Conservation (phyloP, 2,113 vertebrate genomes). For the Chaenogobius annularis region DNA sequence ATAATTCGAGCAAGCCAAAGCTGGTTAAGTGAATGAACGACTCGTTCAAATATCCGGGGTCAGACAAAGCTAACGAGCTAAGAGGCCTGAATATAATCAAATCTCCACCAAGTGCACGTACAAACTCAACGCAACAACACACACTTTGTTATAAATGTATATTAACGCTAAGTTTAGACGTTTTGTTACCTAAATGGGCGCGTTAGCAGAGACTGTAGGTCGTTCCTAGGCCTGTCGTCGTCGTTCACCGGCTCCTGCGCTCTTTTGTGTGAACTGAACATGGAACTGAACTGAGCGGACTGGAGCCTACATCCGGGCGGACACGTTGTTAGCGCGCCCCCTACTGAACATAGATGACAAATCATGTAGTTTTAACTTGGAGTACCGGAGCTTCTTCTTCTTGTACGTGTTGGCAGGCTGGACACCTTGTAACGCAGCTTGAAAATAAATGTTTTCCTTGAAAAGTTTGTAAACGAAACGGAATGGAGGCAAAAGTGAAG, state of each 20-base stretch:
- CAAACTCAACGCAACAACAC: not conserved
- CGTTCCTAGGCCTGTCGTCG: not conserved
- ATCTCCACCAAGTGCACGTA: not conserved
- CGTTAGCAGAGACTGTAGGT: not conserved
- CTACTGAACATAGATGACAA: not conserved
- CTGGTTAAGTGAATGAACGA: not conserved
- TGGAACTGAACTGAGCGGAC: not conserved
- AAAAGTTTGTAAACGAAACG: too few species aligned
- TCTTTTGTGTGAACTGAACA: not conserved
- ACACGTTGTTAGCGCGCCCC: not conserved
- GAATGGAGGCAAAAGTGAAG: too few species aligned
- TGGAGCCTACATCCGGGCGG: not conserved
- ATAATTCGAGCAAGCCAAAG: not conserved
- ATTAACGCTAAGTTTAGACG: not conserved
- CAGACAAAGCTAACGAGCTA: not conserved
- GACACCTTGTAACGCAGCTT: too few species aligned
- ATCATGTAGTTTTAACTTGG: too few species aligned
- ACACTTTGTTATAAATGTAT: not conserved
- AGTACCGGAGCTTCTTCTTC: not conserved
- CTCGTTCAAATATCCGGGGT: not conserved
- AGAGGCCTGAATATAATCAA: not conserved
- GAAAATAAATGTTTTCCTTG: too few species aligned
- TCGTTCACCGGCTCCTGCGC: not conserved
- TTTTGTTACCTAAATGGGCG: not conserved
- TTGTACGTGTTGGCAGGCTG: not conserved